Evolutionary conservation across 1,140 invertebrate genomes (phyloP).

Genomic region (Agraylea sexmaculata): DNA sequence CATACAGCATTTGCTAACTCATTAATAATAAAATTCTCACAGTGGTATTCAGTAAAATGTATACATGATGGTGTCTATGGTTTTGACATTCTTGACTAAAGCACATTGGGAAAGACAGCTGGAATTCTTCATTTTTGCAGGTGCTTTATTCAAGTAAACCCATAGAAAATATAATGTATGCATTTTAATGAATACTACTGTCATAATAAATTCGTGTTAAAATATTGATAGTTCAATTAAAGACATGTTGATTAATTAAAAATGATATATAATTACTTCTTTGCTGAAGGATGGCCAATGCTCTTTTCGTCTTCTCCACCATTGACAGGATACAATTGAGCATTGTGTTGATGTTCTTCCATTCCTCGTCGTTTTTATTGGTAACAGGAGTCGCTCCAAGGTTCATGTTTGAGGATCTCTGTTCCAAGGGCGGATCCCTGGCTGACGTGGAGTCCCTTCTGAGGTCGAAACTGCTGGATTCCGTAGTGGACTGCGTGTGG

Average conservation of each 20-base stretch:
- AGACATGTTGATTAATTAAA: neutral
- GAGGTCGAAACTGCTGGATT: slow-evolving; percentile 21
- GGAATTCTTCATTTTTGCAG: too few relatives aligned
- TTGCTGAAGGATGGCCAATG: slow-evolving; percentile 80
- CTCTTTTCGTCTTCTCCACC: slow-evolving; percentile 92
- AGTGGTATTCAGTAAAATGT: too few relatives aligned
- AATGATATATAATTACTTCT: slow-evolving; percentile 37
- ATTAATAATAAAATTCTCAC: too few relatives aligned
- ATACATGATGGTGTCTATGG: too few relatives aligned
- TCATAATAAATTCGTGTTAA: neutral
- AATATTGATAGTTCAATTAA: neutral
- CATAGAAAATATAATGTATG: too few relatives aligned
- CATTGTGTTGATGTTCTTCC: slow-evolving; percentile 92
- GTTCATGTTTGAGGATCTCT: slow-evolving; percentile 22
- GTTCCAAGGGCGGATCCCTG: slow-evolving; percentile 34
- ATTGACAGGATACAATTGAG: slow-evolving; percentile 90
- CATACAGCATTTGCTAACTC: too few relatives aligned
- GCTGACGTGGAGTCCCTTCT: slow-evolving; percentile 21
- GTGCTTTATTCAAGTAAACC: too few relatives aligned
- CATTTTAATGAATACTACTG: neutral
- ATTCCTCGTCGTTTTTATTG: slow-evolving; percentile 52
- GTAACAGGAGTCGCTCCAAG: slow-evolving; percentile 11
- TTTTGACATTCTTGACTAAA: too few relatives aligned
- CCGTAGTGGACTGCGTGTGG: slow-evolving; percentile 21
- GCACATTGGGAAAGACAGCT: too few relatives aligned